Percentiles rank a stretch among this genome's conserved stretches.
These are phyloP conservation scores for Watersipora subatra DNA, from an alignment of 1,140 invertebrate genomes.

Conservation along the genomic window DNA sequence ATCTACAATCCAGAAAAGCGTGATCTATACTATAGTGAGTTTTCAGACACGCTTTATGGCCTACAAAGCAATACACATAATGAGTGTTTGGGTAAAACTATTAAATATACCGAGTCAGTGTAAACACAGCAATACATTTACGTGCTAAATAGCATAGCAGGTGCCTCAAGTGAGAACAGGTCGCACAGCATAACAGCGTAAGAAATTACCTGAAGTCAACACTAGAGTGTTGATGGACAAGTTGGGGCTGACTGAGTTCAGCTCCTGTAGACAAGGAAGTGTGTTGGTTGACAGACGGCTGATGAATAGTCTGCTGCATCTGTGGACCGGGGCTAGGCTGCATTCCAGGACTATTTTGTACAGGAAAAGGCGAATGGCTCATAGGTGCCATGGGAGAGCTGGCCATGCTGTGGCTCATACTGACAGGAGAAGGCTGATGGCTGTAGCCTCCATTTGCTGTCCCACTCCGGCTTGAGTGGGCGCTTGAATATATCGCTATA, in stretches of 20 bases:
- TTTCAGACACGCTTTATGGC: too few species aligned
- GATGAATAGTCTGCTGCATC: background rate
- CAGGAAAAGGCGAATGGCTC: background rate
- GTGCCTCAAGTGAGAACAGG: too few species aligned
- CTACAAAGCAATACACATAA: too few species aligned
- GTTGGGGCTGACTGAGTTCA: background rate
- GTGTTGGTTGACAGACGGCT: background rate
- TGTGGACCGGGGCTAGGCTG: background rate
- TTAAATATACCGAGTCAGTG: too few species aligned
- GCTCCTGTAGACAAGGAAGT: background rate
- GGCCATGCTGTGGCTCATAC: constrained; percentile 14
- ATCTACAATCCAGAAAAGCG: too few species aligned
- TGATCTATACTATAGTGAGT: too few species aligned
- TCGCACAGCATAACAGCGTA: too few species aligned
- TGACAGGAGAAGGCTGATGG: constrained; percentile 14
- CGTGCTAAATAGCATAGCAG: too few species aligned
- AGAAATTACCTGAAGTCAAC: background rate
- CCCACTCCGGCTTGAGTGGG: constrained; percentile 22
- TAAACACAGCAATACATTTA: too few species aligned
- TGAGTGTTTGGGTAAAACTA: too few species aligned
- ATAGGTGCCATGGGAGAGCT: constrained; percentile 16
- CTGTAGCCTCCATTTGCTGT: constrained; percentile 14
- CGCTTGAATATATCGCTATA: constrained; percentile 8
- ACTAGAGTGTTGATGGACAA: background rate
- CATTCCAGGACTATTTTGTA: background rate